phyloP scores from a whole-genome alignment of 2,888 invertebrate species.

The Lasiommata megera region DNA sequence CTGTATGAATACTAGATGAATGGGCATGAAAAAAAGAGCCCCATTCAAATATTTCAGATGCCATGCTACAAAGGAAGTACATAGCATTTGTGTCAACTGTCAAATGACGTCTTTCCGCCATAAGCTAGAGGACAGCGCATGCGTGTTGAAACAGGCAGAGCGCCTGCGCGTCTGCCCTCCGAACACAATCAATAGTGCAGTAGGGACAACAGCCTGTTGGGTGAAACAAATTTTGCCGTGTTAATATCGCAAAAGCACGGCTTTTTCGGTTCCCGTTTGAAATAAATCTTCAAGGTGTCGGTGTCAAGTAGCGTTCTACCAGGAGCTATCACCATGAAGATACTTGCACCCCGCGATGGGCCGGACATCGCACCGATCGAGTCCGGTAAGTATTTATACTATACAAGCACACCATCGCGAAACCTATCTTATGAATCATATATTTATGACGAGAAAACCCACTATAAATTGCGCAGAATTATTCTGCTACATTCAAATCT shows the following conservation, averaged over 20 bases:
- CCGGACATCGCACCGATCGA: conserved; percentile 82
- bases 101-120: conserved; percentile 69
- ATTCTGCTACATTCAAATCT: background rate
- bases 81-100: conserved; percentile 48
- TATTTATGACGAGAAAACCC: background rate
- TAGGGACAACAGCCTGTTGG: conserved; percentile 73
- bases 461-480: background rate
- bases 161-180: conserved; percentile 59
- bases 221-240: conserved; percentile 54
- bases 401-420: conserved; percentile 3
- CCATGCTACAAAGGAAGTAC: conserved; percentile 37
- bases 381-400: conserved; percentile 58
- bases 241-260: conserved; percentile 43
- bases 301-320: conserved; percentile 69
- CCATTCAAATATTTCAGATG: conserved; percentile 10
- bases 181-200: conserved; percentile 71
- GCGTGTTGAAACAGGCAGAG: conserved; percentile 29
- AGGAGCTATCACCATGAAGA: conserved; percentile 73
- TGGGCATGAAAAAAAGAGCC: background rate
- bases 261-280: conserved; percentile 40
- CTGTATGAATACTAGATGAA: background rate
- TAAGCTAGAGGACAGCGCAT: conserved; percentile 34
- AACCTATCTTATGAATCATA: background rate
- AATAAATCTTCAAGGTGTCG: conserved; percentile 66
- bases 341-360: conserved; percentile 78